A percentile compares a stretch with the other conserved stretches of the same genome.
phyloP scores from a whole-genome alignment of 2,888 invertebrate species.

The Trachelus troglodyta region DNA sequence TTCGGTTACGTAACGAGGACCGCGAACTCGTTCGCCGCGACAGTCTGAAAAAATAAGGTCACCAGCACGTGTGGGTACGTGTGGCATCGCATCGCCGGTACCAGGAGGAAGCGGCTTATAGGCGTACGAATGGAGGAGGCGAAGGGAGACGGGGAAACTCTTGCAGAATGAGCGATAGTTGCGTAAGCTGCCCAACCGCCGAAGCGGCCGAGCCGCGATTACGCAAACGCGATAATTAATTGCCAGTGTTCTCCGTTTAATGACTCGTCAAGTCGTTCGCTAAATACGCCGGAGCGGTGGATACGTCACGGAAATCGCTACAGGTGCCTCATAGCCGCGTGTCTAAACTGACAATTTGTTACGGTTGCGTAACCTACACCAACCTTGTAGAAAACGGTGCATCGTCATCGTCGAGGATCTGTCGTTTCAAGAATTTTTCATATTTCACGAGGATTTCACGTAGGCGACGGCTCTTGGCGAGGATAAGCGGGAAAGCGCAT shows the following conservation, averaged over 20 bases:
- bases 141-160: constrained; percentile 24
- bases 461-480: not conserved
- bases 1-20: not conserved
- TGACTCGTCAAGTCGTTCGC: constrained; percentile 54
- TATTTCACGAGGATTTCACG: not conserved
- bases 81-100: constrained; percentile 17
- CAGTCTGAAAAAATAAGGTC: constrained; percentile 37
- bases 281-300: constrained; percentile 52
- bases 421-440: not conserved
- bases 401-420: not conserved
- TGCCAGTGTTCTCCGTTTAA: constrained; percentile 57
- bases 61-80: constrained; percentile 24
- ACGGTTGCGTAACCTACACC: constrained; percentile 26
- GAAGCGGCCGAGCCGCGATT: constrained; percentile 47
- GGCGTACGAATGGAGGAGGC: constrained; percentile 13
- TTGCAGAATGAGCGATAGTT: constrained; percentile 49
- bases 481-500: not conserved
- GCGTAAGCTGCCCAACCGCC: constrained; percentile 44
- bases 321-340: constrained; percentile 49
- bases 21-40: constrained; percentile 7
- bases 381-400: not conserved
- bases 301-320: constrained; percentile 18
- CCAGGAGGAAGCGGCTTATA: constrained; percentile 14
- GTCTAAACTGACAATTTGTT: constrained; percentile 48
- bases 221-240: constrained; percentile 62